phyloP scores from a whole-genome alignment of 1,140 invertebrate species.

The Drosophila simulans region DNA sequence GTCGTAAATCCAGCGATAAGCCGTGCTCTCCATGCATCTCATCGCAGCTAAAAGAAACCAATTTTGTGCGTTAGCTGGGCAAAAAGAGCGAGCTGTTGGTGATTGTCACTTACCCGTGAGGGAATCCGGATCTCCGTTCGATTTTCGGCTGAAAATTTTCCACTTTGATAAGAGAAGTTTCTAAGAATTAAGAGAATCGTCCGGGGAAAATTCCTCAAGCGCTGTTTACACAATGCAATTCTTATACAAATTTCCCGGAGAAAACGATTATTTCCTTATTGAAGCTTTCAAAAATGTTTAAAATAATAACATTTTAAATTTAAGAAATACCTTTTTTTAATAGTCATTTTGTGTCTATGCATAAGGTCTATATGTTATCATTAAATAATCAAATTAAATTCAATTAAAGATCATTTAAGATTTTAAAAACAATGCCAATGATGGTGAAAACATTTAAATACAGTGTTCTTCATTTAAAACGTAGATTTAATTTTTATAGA shows the following conservation, averaged over 20 bases:
- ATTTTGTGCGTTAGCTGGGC: slow-evolving; percentile 22
- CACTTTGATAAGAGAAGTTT: slow-evolving; percentile 52
- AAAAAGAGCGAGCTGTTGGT: slow-evolving; percentile 17
- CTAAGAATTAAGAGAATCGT: slow-evolving; percentile 22
- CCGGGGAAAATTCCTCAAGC: slow-evolving; percentile 16
- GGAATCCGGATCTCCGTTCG: slow-evolving; percentile 33
- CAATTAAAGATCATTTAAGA: not conserved
- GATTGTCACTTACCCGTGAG: slow-evolving; percentile 26
- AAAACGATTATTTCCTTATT: not conserved
- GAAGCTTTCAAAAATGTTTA: not conserved
- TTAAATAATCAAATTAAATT: not conserved
- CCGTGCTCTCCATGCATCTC: slow-evolving; percentile 38
- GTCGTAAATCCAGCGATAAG: slow-evolving; percentile 52
- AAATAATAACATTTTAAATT: not conserved
- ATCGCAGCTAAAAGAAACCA: slow-evolving; percentile 34
- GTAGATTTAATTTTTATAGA: not conserved
- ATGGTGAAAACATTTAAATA: not conserved
- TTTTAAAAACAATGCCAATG: too few species aligned
- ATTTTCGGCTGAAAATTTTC: slow-evolving; percentile 61
- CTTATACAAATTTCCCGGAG: not conserved
- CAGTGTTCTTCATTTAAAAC: not conserved
- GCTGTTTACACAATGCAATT: slow-evolving; percentile 20
- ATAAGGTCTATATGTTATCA: too few species aligned
- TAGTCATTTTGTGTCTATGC: not conserved
- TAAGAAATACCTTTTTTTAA: not conserved